A percentile compares a stretch with the other conserved stretches of the same genome.
These are phyloP conservation scores for Sebastes dallii DNA, from an alignment of 2,797 vertebrate species.

Conservation along the genomic window DNA sequence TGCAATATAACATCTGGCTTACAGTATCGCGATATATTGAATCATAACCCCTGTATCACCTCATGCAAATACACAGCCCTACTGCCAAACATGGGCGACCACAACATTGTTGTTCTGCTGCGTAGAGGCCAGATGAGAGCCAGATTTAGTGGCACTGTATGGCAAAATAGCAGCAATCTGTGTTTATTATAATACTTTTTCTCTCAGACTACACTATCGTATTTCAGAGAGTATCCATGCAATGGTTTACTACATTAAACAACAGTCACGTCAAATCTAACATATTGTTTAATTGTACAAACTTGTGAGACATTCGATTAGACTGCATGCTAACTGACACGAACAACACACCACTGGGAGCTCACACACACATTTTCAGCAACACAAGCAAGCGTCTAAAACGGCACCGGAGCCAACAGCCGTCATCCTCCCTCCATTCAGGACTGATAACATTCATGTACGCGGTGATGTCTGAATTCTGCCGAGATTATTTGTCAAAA, in stretches of 20 bases:
- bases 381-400: background rate
- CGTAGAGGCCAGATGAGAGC: slow-evolving; percentile 9
- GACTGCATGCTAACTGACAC: background rate
- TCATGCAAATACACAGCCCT: no score
- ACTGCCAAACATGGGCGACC: slow-evolving; percentile 5
- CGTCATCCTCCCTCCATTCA: slow-evolving; percentile 52
- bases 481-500: slow-evolving; percentile 81
- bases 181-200: slow-evolving; percentile 16
- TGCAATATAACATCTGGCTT: no score
- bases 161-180: slow-evolving; percentile 13
- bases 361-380: background rate
- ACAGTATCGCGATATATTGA: no score
- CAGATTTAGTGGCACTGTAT: background rate
- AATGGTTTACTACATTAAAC: background rate
- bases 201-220: background rate
- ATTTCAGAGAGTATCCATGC: background rate
- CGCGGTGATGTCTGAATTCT: slow-evolving; percentile 70
- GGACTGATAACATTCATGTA: slow-evolving; percentile 59
- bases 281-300: background rate
- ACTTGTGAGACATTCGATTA: slow-evolving; percentile 11
- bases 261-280: background rate
- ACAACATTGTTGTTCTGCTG: slow-evolving; percentile 2
- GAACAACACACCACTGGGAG: slow-evolving; percentile 1
- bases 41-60: no score
- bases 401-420: slow-evolving; percentile 15